Percentiles rank a stretch among this genome's conserved stretches.
Conservation (phyloP, 2,797 vertebrate species). For the Diceros bicornis region DNA sequence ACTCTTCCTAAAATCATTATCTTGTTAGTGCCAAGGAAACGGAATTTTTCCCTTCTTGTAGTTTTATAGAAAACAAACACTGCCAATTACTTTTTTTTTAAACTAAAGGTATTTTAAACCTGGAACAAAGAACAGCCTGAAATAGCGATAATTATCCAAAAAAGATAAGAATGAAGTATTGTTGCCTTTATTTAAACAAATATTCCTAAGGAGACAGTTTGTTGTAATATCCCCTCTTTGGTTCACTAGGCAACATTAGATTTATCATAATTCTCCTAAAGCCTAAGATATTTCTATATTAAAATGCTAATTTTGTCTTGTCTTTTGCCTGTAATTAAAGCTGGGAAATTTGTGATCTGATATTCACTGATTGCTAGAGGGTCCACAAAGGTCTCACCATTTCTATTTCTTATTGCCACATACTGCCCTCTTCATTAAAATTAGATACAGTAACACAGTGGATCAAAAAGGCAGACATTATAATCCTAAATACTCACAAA, state of each 20-base stretch:
- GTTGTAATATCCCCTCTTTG: conserved; percentile 82
- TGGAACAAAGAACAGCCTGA: conserved; percentile 87
- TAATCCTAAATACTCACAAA: conserved; percentile 35
- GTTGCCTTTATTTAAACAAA: conserved; percentile 87
- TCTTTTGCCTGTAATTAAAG: conserved; percentile 85
- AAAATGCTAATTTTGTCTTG: conserved; percentile 85
- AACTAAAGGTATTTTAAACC: conserved; percentile 86
- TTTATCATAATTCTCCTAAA: conserved; percentile 87
- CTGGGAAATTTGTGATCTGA: conserved; percentile 76
- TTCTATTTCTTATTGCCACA: conserved; percentile 66
- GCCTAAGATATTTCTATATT: conserved; percentile 85
- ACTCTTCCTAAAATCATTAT: conserved; percentile 81
- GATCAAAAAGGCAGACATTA: conserved; percentile 49
- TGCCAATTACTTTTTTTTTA: conserved; percentile 71
- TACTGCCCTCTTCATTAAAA: conserved; percentile 71
- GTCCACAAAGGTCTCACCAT: conserved; percentile 75
- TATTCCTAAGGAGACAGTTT: conserved; percentile 87
- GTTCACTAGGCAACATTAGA: conserved; percentile 82
- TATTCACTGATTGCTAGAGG: conserved; percentile 72
- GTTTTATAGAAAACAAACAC: conserved; percentile 82
- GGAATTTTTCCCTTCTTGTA: conserved; percentile 68
- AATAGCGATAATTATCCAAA: conserved; percentile 84
- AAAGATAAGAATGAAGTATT: conserved; percentile 85
- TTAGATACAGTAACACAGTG: conserved; percentile 17
- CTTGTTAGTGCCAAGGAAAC: conserved; percentile 80